A percentile compares a stretch with the other conserved stretches of the same genome.
Conservation (phyloP, 2,113 vertebrate genomes). For the Uria lomvia region DNA sequence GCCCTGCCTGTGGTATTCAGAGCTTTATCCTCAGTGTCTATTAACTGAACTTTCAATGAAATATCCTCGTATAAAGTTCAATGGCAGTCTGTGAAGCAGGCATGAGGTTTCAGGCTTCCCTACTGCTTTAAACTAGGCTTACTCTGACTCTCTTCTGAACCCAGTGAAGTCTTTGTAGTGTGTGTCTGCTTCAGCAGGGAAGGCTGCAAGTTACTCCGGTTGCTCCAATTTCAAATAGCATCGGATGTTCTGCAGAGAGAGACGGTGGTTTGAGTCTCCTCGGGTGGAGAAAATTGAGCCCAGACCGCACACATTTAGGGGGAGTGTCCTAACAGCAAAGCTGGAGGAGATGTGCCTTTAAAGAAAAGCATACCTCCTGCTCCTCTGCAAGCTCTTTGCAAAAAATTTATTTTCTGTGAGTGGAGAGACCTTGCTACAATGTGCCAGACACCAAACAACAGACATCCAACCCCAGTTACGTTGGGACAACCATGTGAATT, state of each 20-base stretch:
- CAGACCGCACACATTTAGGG: background rate
- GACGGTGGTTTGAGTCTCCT: background rate
- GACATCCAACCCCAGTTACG: background rate
- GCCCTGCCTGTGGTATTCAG: background rate
- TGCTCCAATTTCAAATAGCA: background rate
- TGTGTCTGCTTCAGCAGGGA: background rate
- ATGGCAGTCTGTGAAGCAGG: background rate
- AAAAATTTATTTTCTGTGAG: background rate
- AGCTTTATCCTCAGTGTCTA: background rate
- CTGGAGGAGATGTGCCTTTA: background rate
- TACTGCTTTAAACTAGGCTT: constrained; percentile 4
- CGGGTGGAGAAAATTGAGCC: background rate
- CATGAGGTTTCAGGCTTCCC: background rate
- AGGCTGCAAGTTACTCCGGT: background rate
- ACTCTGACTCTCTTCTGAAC: background rate
- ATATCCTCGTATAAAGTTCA: background rate
- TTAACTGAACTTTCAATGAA: background rate
- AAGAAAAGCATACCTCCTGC: background rate
- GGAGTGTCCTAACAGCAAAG: background rate
- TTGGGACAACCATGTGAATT: background rate
- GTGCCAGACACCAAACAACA: background rate
- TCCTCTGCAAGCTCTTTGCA: background rate
- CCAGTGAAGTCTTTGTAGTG: background rate
- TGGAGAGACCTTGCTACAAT: background rate
- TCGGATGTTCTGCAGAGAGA: background rate